Conservation (phyloP, 2,888 invertebrate genomes). For the Ariolimax columbianus region DNA sequence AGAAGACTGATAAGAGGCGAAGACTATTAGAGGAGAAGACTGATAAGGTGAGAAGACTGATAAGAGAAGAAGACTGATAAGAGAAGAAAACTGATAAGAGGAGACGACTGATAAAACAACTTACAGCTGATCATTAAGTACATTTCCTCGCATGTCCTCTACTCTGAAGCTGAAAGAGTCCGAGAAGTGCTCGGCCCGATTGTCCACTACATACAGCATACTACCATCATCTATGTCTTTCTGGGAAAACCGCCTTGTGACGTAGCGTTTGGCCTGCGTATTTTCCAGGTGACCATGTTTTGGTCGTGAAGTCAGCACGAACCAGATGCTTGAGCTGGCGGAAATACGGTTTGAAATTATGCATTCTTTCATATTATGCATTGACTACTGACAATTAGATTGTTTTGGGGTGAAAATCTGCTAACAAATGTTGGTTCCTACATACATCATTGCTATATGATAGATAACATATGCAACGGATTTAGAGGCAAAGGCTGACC, state of each 20-base stretch:
- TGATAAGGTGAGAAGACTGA: background rate
- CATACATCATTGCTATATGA: no score
- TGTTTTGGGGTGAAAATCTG: no score
- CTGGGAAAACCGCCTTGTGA: conserved; percentile 75
- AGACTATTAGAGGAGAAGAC: background rate
- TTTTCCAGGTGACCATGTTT: conserved; percentile 75
- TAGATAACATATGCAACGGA: no score
- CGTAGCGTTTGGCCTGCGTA: conserved; percentile 70
- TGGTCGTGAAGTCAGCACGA: conserved; percentile 70
- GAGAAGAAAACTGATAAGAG: no score
- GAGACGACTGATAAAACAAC: conserved; percentile 18
- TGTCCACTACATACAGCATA: conserved; percentile 71
- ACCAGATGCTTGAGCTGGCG: conserved; percentile 68
- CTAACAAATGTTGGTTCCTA: no score
- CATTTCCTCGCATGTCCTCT: conserved; percentile 73
- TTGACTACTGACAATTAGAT: no score
- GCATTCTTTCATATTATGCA: no score
- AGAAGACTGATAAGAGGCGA: background rate
- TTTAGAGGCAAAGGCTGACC: no score
- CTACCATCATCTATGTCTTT: conserved; percentile 76
- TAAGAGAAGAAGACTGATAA: background rate
- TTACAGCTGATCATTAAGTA: conserved; percentile 71
- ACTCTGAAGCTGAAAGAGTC: conserved; percentile 76
- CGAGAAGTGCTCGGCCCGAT: conserved; percentile 64
- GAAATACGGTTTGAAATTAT: no score